Evolutionary conservation across 2,113 vertebrate species (phyloP), one percentile per base, ranked within the genome.

Genomic region (Rhabdornis inornatus): DNA sequence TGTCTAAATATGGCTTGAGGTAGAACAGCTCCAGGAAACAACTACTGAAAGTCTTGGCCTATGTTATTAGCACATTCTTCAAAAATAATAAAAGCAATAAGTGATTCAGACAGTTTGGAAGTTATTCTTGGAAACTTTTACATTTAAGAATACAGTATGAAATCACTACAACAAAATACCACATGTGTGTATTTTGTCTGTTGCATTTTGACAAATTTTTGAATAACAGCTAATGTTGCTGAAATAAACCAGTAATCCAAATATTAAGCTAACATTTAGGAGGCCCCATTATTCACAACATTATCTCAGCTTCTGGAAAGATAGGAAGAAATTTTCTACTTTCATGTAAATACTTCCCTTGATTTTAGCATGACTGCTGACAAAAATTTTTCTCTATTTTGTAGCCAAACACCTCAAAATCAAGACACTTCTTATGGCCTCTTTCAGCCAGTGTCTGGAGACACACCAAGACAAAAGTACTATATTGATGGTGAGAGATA

Each of bases 1-100:
- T 71, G 27, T 28, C 75, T 90, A 92, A 83, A 94, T 40, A 86
- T 8, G 68, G 39, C 20, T 3, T 82, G 53, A 94, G 23, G 23
- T 66, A 90, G 21, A 94, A 56, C 11, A 81, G 66, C 40, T 81
- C 83, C 24, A 5, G 55, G 71, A 92, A 88, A 40, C 28, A 53
- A 75, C 37, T 92, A 93, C 64, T 90, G 44, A 79, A 80, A 92
- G 56, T 81, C 76, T 57, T 97, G 93, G 87, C 84, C 79, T 87
- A 65, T 59, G 57, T 76, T 93, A 92, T 83, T 86, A 92, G 52
- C 22, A 83, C n/a, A 70, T 53, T 90, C 70, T 72, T 92, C 47
- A 96, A 94, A 95, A 95, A 88, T 87, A 95, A 77, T 83, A 94
- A 77, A 94, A 91, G 20, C 39, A 92, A 84, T 72, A 87, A 78